A percentile compares a stretch with the other conserved stretches of the same genome.
These are phyloP conservation scores for Mormoops blainvillei DNA, from an alignment of 2,113 vertebrate species.

Conservation along the genomic window DNA sequence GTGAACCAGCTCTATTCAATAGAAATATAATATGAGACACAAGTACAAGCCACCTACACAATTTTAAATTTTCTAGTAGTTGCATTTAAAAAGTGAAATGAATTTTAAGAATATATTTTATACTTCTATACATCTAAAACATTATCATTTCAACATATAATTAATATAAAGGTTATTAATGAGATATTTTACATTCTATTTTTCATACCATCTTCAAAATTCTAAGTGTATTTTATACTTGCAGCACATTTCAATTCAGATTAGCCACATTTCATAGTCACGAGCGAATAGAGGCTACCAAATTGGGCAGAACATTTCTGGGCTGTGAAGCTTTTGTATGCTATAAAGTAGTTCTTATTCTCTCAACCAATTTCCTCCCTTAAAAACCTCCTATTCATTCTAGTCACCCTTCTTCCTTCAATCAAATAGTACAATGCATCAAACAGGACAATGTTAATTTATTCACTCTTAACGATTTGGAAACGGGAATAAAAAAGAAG, in stretches of 20 bases:
- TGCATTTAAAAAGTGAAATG: background rate
- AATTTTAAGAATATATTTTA: slow-evolving; percentile 25
- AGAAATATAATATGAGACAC: background rate
- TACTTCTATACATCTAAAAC: background rate
- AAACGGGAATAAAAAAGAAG: slow-evolving; percentile 20
- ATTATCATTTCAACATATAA: background rate
- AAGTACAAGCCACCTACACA: background rate
- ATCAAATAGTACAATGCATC: background rate
- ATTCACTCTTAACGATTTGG: background rate
- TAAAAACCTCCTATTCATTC: slow-evolving; percentile 26
- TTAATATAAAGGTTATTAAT: background rate
- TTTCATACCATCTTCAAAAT: background rate
- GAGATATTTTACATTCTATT: background rate
- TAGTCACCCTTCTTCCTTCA: slow-evolving; percentile 1
- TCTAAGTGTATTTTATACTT: background rate
- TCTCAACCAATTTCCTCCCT: background rate
- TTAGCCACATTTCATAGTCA: background rate
- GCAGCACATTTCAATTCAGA: background rate
- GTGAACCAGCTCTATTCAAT: background rate
- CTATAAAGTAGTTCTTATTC: background rate
- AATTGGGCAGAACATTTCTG: background rate
- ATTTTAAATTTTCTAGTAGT: background rate
- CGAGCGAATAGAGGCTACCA: background rate
- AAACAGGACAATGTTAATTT: slow-evolving; percentile 1
- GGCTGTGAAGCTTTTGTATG: background rate